A percentile compares a stretch with the other conserved stretches of the same genome.
Evolutionary conservation across 2,888 invertebrate species (phyloP).

Genomic region (Myopa tessellatipennis): DNA sequence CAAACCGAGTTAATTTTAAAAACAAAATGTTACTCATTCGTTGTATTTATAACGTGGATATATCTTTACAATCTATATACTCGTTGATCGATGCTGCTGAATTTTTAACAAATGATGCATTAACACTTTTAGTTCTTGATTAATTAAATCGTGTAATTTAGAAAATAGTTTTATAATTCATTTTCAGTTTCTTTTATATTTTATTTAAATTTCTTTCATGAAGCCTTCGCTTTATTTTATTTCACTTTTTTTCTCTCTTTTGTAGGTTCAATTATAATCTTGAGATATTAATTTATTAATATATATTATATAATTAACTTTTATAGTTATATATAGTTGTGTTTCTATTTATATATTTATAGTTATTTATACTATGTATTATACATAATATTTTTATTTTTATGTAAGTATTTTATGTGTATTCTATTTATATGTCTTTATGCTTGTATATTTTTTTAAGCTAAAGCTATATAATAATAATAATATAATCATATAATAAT

Average conservation of each 20-base stretch:
- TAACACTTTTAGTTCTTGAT: background rate
- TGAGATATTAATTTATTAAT: too few species aligned
- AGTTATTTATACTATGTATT: background rate
- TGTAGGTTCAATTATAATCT: background rate
- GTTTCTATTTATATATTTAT: background rate
- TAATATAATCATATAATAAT: background rate
- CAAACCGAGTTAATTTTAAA: too few species aligned
- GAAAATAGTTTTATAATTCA: background rate
- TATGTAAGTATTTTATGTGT: too few species aligned
- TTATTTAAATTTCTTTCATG: too few species aligned
- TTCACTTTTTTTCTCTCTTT: background rate
- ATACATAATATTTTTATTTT: too few species aligned
- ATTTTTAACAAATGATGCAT: background rate
- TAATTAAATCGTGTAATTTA: background rate
- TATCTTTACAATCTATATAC: too few species aligned
- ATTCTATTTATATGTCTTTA: slow-evolving; percentile 15
- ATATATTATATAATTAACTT: too few species aligned
- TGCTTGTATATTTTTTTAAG: slow-evolving; percentile 11
- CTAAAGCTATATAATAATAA: slow-evolving; percentile 5
- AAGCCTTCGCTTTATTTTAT: too few species aligned
- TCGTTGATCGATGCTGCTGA: too few species aligned
- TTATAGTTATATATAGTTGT: background rate
- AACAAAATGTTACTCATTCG: too few species aligned
- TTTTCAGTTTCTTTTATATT: background rate
- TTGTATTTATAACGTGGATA: too few species aligned